Evolutionary conservation across 2,888 invertebrate genomes (phyloP), one percentile per base, ranked within the genome.

Genomic region (Athetis lepigone): DNA sequence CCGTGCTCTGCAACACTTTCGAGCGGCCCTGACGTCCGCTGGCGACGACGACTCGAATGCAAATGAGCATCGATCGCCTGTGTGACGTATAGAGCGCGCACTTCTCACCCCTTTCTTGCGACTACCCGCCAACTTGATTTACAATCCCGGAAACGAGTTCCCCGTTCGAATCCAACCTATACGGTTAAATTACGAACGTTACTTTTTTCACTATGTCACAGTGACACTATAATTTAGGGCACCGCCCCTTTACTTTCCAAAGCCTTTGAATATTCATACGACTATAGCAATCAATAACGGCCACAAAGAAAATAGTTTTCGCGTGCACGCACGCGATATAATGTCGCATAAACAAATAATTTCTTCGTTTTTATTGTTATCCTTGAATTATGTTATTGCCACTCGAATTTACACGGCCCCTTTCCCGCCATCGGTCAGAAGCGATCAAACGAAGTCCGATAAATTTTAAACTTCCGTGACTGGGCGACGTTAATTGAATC

Each of bases 261-360:
- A 94, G 89, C 83, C 84, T 90, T 87, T 95, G 95, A 95, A 95
- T 94, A 95, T 95, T 95, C 94, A 95, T 95, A 94, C 89, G 90
- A 88, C 90, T 91, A 91, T 91, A 91, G 93, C 92, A 94, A 94
- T 95, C 94, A 94, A 95, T 95, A 95, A 92, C 90, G 87, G 87
- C 88, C 87, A 92, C 92, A 92, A 90, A 92, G 92, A 92, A 87
- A 92, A 92, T 93, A 92, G 92, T 92, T 94, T 94, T 94, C 91
- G 93, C 94, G 94, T 94, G 94, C 90, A 88, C 89, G 91, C 94
- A 94, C 94, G 94, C 94, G 90, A 95, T 92, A 89, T 86, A 85
- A 87, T 93, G 92, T 92, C 94, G 93, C 92, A 91, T 93, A 93
- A 94, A 94, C 92, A 93, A 94, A 92, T 92, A 94, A 92, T 92